Evolutionary conservation across 2,113 vertebrate species (phyloP).

Genomic region (Toxotes jaculatrix): DNA sequence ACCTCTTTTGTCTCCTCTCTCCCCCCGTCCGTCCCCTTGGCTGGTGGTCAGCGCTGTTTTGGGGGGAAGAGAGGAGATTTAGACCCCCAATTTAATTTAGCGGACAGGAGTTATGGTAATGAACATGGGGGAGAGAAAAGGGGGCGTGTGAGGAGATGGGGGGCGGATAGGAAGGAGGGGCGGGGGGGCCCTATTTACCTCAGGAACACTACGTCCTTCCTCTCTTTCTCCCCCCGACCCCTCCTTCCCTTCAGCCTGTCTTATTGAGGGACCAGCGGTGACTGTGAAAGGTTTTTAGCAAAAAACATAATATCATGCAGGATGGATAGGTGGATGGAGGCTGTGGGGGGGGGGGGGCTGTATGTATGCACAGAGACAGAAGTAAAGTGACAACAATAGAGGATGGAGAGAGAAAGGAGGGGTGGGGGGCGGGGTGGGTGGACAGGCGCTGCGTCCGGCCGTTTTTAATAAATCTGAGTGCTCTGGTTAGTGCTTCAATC

Average conservation of each 20-base stretch:
- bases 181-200: conserved; percentile 65
- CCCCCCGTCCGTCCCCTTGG: conserved; percentile 26
- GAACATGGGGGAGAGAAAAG: conserved; percentile 50
- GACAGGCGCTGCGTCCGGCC: conserved; percentile 66
- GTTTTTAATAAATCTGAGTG: conserved; percentile 87
- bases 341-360: conserved; percentile 3
- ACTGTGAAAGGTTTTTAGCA: conserved; percentile 69
- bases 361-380: conserved; percentile 75
- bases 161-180: conserved; percentile 47
- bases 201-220: conserved; percentile 76
- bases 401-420: conserved; percentile 56
- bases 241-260: conserved; percentile 41
- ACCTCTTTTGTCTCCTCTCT: conserved; percentile 70
- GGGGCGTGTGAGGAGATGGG: conserved; percentile 43
- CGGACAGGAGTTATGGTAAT: conserved; percentile 82
- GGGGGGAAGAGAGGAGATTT: conserved; percentile 60
- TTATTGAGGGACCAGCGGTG: conserved; percentile 69
- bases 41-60: conserved; percentile 71
- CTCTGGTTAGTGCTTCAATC: conserved; percentile 84
- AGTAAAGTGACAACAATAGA: conserved; percentile 83
- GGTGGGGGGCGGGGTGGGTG: conserved; percentile 27
- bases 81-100: conserved; percentile 83
- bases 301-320: conserved; percentile 78
- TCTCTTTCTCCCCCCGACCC: conserved; percentile 15
- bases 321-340: background rate